These are phyloP conservation scores for Quadroppia sp. DNA, from an alignment of 2,888 invertebrate species.

Conservation along the genomic window DNA sequence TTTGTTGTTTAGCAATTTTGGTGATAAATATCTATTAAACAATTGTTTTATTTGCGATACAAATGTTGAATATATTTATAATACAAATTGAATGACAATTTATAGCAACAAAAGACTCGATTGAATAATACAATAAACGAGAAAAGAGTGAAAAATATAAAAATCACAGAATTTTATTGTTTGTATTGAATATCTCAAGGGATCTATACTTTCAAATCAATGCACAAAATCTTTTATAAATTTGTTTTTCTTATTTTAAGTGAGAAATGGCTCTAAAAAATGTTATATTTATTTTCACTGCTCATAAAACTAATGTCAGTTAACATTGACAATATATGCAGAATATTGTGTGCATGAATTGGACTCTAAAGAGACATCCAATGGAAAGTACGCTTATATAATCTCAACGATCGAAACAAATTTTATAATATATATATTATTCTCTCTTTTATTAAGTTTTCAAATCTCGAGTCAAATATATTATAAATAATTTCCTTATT, in stretches of 20 bases:
- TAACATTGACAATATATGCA: background rate
- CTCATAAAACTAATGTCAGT: conserved; percentile 14
- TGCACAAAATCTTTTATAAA: background rate
- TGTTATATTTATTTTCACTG: background rate
- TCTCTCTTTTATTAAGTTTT: no score
- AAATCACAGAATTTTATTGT: conserved; percentile 3
- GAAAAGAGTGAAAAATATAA: background rate
- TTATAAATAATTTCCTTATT: no score
- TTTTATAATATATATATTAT: no score
- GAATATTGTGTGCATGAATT: background rate
- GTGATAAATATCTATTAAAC: no score
- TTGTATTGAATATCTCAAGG: conserved; percentile 3
- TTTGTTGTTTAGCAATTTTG: no score
- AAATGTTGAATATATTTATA: no score
- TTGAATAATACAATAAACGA: conserved; percentile 1
- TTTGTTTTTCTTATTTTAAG: background rate
- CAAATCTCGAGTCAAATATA: no score
- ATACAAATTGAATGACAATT: background rate
- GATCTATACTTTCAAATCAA: conserved; percentile 18
- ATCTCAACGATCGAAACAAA: background rate
- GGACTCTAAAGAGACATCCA: conserved; percentile 14
- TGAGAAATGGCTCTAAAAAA: background rate
- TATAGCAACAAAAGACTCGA: background rate
- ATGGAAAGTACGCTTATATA: background rate
- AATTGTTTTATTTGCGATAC: no score